phyloP scores from a whole-genome alignment of 2,888 invertebrate species.

The Pyrochroa serraticornis region DNA sequence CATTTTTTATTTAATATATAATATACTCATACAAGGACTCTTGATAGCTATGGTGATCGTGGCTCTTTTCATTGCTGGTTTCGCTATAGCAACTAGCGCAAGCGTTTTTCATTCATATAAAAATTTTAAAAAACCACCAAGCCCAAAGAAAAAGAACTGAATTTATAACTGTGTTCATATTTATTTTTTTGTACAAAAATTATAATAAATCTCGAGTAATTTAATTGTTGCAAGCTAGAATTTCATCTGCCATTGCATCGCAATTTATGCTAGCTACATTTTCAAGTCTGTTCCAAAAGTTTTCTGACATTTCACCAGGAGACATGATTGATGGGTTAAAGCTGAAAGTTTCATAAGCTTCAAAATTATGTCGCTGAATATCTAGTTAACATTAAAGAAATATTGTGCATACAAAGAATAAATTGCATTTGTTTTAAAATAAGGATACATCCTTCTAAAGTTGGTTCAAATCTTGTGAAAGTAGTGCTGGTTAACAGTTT shows the following conservation, averaged over 20 bases:
- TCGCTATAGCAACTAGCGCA: slow-evolving; percentile 32
- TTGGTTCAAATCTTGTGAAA: slow-evolving; percentile 1
- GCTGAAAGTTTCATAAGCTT: not conserved
- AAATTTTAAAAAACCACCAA: slow-evolving; percentile 15
- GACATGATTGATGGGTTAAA: not conserved
- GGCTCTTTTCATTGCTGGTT: slow-evolving; percentile 34
- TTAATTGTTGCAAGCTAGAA: not conserved
- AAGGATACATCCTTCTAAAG: slow-evolving; percentile 21
- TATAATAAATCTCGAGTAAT: slow-evolving; percentile 1
- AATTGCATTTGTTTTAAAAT: not conserved
- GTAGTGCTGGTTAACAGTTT: slow-evolving; percentile 7
- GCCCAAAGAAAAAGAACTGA: slow-evolving; percentile 11
- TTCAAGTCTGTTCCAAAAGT: slow-evolving; percentile 9
- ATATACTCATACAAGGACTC: slow-evolving; percentile 36
- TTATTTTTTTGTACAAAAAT: slow-evolving; percentile 4
- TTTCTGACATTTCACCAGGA: not conserved
- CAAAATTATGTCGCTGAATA: not conserved
- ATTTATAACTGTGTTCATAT: not conserved
- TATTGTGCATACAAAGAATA: not conserved
- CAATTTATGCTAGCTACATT: not conserved
- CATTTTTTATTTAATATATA: slow-evolving; percentile 32
- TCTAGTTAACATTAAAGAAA: not conserved
- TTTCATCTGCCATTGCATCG: not conserved
- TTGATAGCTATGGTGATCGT: slow-evolving; percentile 31
- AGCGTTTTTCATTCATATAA: slow-evolving; percentile 37